These are phyloP conservation scores for Drosophila ercepeae DNA, from an alignment of 1,140 invertebrate genomes.

Conservation along the genomic window DNA sequence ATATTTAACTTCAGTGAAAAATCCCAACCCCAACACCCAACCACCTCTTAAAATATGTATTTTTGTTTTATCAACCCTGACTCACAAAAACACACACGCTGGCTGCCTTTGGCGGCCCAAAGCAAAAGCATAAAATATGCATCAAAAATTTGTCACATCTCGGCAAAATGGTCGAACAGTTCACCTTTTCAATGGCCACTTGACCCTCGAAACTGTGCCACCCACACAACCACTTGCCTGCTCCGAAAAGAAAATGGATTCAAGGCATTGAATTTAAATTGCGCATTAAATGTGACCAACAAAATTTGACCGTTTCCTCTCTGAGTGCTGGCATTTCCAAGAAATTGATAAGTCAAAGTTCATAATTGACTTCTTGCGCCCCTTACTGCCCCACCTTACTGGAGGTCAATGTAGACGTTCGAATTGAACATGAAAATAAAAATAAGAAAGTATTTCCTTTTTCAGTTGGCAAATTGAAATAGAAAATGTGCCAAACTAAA, in stretches of 20 bases:
- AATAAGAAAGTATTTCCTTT: conserved; percentile 14
- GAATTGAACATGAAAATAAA: conserved; percentile 29
- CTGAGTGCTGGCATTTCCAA: conserved; percentile 45
- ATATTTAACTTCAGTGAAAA: conserved; percentile 12
- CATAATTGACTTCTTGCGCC: conserved; percentile 59
- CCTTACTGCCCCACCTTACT: not conserved
- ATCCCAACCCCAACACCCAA: not conserved
- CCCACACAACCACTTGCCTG: not conserved
- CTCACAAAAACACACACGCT: conserved; percentile 7
- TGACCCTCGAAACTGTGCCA: conserved; percentile 60
- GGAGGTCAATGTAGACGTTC: conserved; percentile 3
- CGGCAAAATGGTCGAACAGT: conserved; percentile 61
- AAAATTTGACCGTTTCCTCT: conserved; percentile 33
- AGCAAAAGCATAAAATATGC: conserved; percentile 68
- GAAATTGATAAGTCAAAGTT: conserved; percentile 81
- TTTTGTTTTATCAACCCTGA: conserved; percentile 39
- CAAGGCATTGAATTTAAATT: conserved; percentile 78
- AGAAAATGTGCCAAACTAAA: conserved; percentile 45
- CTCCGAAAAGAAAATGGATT: conserved; percentile 20
- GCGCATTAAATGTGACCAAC: conserved; percentile 68
- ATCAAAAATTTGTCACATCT: conserved; percentile 78
- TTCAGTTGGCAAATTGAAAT: conserved; percentile 61
- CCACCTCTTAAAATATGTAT: conserved; percentile 30
- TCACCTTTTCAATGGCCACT: conserved; percentile 77
- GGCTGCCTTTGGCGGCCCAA: conserved; percentile 24